These are phyloP conservation scores for Busseola fusca DNA, from an alignment of 2,888 invertebrate species.

Conservation along the genomic window DNA sequence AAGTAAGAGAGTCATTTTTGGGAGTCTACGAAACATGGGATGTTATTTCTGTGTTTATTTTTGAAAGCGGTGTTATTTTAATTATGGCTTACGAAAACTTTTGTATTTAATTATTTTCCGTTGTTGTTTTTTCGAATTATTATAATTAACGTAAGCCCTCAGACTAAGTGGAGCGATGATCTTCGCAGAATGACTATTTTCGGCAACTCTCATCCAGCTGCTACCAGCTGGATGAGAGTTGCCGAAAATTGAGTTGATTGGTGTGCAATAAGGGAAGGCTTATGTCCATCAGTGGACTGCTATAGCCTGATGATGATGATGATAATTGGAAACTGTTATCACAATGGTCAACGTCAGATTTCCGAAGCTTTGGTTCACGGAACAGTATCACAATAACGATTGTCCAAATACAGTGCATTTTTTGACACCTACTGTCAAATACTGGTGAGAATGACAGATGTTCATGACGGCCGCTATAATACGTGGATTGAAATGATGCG, in stretches of 20 bases:
- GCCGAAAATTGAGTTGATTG: no score
- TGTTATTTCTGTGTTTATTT: constrained; percentile 13
- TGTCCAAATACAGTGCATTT: neutral
- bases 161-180: no score
- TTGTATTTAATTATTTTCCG: neutral
- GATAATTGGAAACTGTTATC: neutral
- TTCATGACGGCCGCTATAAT: neutral
- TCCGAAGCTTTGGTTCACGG: neutral
- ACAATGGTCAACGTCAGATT: neutral
- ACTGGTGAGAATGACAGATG: neutral
- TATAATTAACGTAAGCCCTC: neutral
- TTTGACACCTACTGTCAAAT: neutral
- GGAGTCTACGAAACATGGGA: constrained; percentile 6
- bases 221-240: no score
- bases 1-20: constrained; percentile 26
- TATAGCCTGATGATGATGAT: no score
- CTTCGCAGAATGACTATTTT: no score
- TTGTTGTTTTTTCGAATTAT: neutral
- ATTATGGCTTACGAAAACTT: neutral
- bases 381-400: neutral
- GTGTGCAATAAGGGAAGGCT: no score
- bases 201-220: no score
- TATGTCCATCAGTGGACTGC: no score
- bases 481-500: neutral
- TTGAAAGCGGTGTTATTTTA: constrained; percentile 2